Evolutionary conservation across 2,888 invertebrate species (phyloP), one percentile per base, ranked within the genome.

Genomic region (Pseudococcus viburni): DNA sequence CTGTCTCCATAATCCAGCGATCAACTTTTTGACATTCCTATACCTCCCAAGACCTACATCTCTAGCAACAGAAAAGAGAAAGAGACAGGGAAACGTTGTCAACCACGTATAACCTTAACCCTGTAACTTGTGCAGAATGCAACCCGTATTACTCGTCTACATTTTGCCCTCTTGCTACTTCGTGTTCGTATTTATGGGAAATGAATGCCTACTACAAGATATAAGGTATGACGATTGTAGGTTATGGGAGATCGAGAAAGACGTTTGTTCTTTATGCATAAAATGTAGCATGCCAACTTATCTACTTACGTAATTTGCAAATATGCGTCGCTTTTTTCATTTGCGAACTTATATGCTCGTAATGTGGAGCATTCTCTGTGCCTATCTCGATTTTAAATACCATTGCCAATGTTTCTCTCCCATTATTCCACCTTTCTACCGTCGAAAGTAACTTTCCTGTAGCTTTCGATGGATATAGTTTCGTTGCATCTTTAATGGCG

Each of bases 331-430:
- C 15, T 51, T 51, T 51, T 51, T 51, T 11, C 15, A 51, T 4
- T 51, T 51, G 51, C 51, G 17, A 51, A 15, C 51, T 51, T 51
- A 17, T 1, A 17, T 17, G 17, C 51, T 17, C 15, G 9, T 51
- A 51, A 17, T 33, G 17, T 51, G 22, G 19, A 22, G 64, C 64
- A 64, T 22, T 64, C 19, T n/a, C 3, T 3, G 59, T 17, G n/a
- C 2, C 9, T 46, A 11, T 51, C 51, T 51, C 64, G 64, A 6
- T 22, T 64, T 11, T 19, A 64, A 64, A 64, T 64, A 64, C 64
- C 64, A 22, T 64, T 64, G 64, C 64, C 64, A 64, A 64, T 64
- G 64, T 51, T 51, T 51, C 19, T 64, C 26, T 33, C 26, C 26
- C 64, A 64, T 64, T 64, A 64, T 64, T 64, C 22, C 0, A 64